phyloP scores from a whole-genome alignment of 2,888 invertebrate species.

The Eristalis tenax region DNA sequence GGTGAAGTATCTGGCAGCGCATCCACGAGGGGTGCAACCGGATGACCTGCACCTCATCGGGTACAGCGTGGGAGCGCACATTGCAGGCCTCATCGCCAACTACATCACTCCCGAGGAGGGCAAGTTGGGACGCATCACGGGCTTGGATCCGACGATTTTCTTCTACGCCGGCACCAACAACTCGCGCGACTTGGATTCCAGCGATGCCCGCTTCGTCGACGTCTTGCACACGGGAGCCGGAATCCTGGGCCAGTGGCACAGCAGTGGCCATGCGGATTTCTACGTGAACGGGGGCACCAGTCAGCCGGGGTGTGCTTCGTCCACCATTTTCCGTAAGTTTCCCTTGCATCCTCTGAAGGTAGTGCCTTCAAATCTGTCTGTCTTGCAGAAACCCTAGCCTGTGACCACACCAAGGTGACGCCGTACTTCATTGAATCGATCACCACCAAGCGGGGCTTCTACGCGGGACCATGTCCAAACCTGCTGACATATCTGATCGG shows the following conservation, averaged over 20 bases:
- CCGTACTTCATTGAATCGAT: slow-evolving; percentile 95
- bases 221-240: slow-evolving; percentile 93
- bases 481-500: slow-evolving; percentile 92
- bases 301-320: slow-evolving; percentile 92
- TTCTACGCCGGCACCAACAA: slow-evolving; percentile 92
- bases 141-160: slow-evolving; percentile 92
- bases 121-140: slow-evolving; percentile 92
- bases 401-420: slow-evolving; percentile 94
- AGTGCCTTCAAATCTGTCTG: background rate
- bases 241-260: slow-evolving; percentile 94
- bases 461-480: slow-evolving; percentile 92
- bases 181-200: slow-evolving; percentile 89
- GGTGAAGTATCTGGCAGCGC: slow-evolving; percentile 88
- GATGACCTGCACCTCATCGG: slow-evolving; percentile 91
- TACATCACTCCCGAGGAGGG: slow-evolving; percentile 85
- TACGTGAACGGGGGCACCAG: slow-evolving; percentile 93
- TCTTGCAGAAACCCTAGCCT: slow-evolving; percentile 89
- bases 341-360: background rate
- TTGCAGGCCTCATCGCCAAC: slow-evolving; percentile 91
- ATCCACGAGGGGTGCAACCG: slow-evolving; percentile 89
- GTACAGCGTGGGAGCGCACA: slow-evolving; percentile 93
- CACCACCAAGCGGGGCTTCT: slow-evolving; percentile 89
- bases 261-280: slow-evolving; percentile 93
- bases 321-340: slow-evolving; percentile 89
- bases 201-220: slow-evolving; percentile 92